Evolutionary conservation across 2,113 vertebrate genomes (phyloP).

Genomic region (Rynchops niger): DNA sequence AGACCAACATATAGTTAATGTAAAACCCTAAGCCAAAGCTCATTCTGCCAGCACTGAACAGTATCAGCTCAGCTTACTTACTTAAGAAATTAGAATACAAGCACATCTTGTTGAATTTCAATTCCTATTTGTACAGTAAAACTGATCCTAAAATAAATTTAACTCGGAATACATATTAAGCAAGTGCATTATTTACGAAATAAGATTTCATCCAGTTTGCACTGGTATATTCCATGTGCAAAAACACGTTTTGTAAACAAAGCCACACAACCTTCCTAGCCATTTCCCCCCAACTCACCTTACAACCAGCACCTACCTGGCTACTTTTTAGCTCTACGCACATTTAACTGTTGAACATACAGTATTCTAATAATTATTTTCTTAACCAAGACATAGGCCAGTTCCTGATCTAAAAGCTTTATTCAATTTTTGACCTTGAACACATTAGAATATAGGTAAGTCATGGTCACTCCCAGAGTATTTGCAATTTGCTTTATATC

Average conservation of each 20-base stretch:
- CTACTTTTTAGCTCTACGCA: not conserved
- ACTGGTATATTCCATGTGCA: not conserved
- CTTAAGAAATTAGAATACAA: not conserved
- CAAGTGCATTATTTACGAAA: not conserved
- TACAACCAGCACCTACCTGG: not conserved
- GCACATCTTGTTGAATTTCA: not conserved
- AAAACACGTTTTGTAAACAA: not conserved
- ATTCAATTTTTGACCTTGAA: not conserved
- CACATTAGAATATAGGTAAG: not conserved
- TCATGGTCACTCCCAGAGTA: not conserved
- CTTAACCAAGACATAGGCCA: not conserved
- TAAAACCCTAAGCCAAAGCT: not conserved
- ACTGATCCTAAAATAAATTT: not conserved
- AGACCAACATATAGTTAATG: not conserved
- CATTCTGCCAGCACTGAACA: not conserved
- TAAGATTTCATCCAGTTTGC: not conserved
- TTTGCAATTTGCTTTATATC: not conserved
- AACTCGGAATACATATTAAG: not conserved
- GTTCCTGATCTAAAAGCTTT: not conserved
- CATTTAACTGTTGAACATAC: not conserved
- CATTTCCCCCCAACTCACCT: not conserved
- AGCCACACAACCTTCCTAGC: not conserved
- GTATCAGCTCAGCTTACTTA: not conserved
- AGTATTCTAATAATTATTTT: not conserved
- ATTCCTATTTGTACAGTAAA: not conserved